Evolutionary conservation across 2,797 vertebrate species (phyloP).

Genomic region (Argentina silus): DNA sequence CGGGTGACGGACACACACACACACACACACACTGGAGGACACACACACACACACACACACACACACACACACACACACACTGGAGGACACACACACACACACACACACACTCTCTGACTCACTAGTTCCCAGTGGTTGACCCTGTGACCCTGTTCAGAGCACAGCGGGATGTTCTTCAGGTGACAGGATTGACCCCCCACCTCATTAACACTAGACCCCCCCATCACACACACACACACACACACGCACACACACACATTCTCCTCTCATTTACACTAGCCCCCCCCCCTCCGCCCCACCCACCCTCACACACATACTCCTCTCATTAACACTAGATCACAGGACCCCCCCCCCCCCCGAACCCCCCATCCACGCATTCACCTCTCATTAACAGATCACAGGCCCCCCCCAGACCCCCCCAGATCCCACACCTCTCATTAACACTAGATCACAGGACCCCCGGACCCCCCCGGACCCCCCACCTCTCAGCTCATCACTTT

Average conservation of each 20-base stretch:
- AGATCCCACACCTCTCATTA: neutral
- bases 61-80: neutral
- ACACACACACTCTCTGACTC: too few relatives aligned
- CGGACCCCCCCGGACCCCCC: neutral
- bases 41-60: constrained; percentile 4
- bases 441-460: neutral
- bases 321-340: constrained; percentile 5
- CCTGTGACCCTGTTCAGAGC: constrained; percentile 53
- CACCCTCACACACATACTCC: too few relatives aligned
- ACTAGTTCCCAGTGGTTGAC: neutral
- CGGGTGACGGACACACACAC: constrained; percentile 19
- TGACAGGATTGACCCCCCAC: constrained; percentile 30
- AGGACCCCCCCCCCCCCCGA: neutral
- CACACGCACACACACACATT: too few relatives aligned
- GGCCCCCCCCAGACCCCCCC: too few relatives aligned
- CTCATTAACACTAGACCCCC: too few relatives aligned
- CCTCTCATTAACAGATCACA: neutral
- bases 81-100: too few relatives aligned
- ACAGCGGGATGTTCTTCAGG: constrained; percentile 47
- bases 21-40: constrained; percentile 12
- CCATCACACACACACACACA: too few relatives aligned
- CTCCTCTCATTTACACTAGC: too few relatives aligned
- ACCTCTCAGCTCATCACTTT: too few relatives aligned
- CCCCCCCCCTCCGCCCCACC: too few relatives aligned
- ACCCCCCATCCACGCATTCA: neutral